phyloP scores from a whole-genome alignment of 2,888 invertebrate genomes.

The Drosophila crucigera region DNA sequence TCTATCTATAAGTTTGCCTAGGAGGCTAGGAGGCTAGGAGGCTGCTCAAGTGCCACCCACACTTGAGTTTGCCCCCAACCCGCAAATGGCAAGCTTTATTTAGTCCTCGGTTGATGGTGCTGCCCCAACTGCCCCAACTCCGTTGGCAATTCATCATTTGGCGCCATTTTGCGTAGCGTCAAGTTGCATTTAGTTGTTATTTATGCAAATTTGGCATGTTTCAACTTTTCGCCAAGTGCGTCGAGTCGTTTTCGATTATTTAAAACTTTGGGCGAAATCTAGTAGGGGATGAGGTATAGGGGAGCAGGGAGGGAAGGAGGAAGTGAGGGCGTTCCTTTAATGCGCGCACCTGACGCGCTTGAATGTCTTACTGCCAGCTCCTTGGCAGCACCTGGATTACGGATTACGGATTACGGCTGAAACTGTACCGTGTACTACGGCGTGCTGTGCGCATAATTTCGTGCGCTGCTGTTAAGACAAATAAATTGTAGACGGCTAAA shows the following conservation, averaged over 20 bases:
- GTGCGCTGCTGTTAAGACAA: conserved; percentile 77
- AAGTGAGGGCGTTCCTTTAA: conserved; percentile 49
- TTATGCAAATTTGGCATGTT: conserved; percentile 83
- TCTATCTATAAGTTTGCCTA: conserved; percentile 1
- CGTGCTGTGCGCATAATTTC: conserved; percentile 73
- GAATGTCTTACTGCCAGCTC: conserved; percentile 61
- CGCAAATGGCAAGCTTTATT: conserved; percentile 18
- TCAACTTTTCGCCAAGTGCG: conserved; percentile 78
- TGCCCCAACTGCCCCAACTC: not conserved
- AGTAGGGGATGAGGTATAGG: conserved; percentile 22
- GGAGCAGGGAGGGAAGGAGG: not conserved
- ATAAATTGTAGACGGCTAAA: conserved; percentile 77
- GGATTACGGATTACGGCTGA: conserved; percentile 34
- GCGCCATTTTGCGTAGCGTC: conserved; percentile 74
- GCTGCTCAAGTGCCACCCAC: conserved; percentile 13
- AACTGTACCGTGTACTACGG: conserved; percentile 20
- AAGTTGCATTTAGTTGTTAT: conserved; percentile 83
- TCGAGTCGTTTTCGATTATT: conserved; percentile 81
- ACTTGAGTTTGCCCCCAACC: conserved; percentile 6
- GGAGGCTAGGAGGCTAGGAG: not conserved
- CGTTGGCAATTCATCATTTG: conserved; percentile 68
- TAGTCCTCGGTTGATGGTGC: conserved; percentile 1
- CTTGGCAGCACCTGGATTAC: conserved; percentile 59
- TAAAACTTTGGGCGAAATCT: conserved; percentile 76
- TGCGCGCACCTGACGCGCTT: conserved; percentile 81